Percentiles rank a stretch among this genome's conserved stretches.
These are phyloP conservation scores for Zoanthus sociatus DNA, from an alignment of 92 coral and sea anemone species.

Conservation along the genomic window DNA sequence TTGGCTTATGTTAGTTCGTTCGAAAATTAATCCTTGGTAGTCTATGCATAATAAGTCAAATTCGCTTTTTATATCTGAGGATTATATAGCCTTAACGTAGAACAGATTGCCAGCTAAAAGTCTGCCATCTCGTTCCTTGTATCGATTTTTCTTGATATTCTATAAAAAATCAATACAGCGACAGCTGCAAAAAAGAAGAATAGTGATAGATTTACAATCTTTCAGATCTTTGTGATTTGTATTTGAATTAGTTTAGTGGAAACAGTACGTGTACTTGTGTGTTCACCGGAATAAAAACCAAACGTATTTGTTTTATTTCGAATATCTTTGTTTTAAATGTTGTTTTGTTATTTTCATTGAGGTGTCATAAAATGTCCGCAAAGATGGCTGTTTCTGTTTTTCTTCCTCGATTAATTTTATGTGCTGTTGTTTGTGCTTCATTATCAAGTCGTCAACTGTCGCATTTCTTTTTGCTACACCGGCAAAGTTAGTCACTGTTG, in stretches of 20 bases:
- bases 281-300: not conserved
- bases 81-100: not conserved
- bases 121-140: not conserved
- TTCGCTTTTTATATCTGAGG: not conserved
- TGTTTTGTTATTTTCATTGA: constrained; percentile 40
- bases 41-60: not conserved
- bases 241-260: not conserved
- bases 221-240: not conserved
- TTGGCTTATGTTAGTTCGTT: no score
- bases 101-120: not conserved
- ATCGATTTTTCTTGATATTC: not conserved
- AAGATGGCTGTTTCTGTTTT: constrained; percentile 23
- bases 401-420: constrained; percentile 41
- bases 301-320: constrained; percentile 15
- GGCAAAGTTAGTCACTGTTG: not conserved
- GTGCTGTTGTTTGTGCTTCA: constrained; percentile 58
- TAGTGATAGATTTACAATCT: not conserved
- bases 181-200: constrained; percentile 32
- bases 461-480: not conserved
- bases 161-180: not conserved
- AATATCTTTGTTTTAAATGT: constrained; percentile 6
- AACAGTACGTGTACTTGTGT: no score
- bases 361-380: constrained; percentile 15
- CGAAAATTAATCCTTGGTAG: not conserved
- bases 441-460: constrained; percentile 53